Percentiles rank a stretch among this genome's conserved stretches.
Evolutionary conservation across 1,140 invertebrate species (phyloP).

Genomic region (Drosophila gunungcola): DNA sequence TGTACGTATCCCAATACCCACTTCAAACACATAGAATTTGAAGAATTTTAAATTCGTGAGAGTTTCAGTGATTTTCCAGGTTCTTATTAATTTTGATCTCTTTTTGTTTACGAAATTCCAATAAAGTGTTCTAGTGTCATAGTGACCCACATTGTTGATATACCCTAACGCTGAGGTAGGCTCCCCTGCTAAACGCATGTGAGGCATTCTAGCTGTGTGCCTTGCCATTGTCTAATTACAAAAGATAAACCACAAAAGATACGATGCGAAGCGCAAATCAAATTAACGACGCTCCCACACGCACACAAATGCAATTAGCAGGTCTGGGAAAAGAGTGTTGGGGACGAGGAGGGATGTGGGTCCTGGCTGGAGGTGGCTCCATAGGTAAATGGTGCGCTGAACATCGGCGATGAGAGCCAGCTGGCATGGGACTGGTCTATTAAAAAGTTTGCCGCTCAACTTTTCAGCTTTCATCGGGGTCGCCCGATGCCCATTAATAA

Average conservation of each 20-base stretch:
- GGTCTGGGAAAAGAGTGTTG: background rate
- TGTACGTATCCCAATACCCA: no score
- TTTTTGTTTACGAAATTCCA: no score
- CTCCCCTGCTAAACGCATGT: constrained; percentile 16
- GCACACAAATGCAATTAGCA: constrained; percentile 58
- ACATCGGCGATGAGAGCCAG: constrained; percentile 16
- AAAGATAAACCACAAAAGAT: constrained; percentile 67
- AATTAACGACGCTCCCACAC: constrained; percentile 56
- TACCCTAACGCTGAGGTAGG: background rate
- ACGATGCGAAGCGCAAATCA: constrained; percentile 58
- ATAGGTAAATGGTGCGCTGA: constrained; percentile 8
- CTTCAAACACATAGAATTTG: no score
- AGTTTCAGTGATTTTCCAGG: no score
- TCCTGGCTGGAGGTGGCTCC: background rate
- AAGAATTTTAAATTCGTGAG: no score
- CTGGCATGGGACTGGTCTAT: constrained; percentile 46
- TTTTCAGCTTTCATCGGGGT: constrained; percentile 60
- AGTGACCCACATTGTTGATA: background rate
- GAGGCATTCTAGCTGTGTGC: constrained; percentile 9
- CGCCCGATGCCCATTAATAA: constrained; percentile 53
- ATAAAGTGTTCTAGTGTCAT: background rate
- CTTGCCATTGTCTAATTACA: constrained; percentile 64
- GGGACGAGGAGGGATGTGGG: background rate
- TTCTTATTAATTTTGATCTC: no score
- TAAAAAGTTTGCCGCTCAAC: constrained; percentile 66